A percentile compares a stretch with the other conserved stretches of the same genome.
phyloP scores from a whole-genome alignment of 2,888 invertebrate species.

The Lagria hirta region DNA sequence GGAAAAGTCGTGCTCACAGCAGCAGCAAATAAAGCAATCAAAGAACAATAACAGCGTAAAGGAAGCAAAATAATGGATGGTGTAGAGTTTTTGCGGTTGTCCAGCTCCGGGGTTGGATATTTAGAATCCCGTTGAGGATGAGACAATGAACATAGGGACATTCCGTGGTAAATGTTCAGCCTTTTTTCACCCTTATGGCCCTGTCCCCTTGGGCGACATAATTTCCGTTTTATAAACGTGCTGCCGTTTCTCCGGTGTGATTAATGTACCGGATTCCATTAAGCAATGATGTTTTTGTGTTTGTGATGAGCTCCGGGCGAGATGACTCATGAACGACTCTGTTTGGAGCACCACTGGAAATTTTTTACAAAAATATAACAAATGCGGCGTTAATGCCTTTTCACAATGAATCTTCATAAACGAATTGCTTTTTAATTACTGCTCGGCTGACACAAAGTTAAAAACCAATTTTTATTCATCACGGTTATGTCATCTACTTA shows the following conservation, averaged over 20 bases:
- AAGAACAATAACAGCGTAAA: slow-evolving; percentile 29
- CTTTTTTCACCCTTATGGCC: slow-evolving; percentile 46
- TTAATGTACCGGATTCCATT: slow-evolving; percentile 54
- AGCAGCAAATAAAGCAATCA: slow-evolving; percentile 30
- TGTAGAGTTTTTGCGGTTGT: slow-evolving; percentile 29
- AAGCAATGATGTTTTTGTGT: slow-evolving; percentile 52
- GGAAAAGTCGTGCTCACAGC: slow-evolving; percentile 23
- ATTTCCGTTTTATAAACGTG: slow-evolving; percentile 54
- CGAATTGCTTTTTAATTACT: too few species aligned
- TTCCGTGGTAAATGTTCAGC: slow-evolving; percentile 37
- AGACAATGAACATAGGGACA: slow-evolving; percentile 24
- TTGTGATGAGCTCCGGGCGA: slow-evolving; percentile 42
- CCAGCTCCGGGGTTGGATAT: slow-evolving; percentile 26
- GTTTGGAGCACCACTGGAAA: too few species aligned
- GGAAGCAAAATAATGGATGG: slow-evolving; percentile 29
- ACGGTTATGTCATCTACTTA: too few species aligned
- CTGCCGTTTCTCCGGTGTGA: slow-evolving; percentile 46
- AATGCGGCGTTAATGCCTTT: too few species aligned
- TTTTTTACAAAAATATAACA: too few species aligned
- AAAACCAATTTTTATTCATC: too few species aligned
- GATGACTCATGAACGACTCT: slow-evolving; percentile 41
- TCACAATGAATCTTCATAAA: too few species aligned
- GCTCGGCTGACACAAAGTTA: too few species aligned
- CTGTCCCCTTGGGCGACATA: slow-evolving; percentile 53
- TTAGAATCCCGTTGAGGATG: slow-evolving; percentile 26